phyloP scores from a whole-genome alignment of 2,113 vertebrate genomes.

The Cochlearius cochlearius region DNA sequence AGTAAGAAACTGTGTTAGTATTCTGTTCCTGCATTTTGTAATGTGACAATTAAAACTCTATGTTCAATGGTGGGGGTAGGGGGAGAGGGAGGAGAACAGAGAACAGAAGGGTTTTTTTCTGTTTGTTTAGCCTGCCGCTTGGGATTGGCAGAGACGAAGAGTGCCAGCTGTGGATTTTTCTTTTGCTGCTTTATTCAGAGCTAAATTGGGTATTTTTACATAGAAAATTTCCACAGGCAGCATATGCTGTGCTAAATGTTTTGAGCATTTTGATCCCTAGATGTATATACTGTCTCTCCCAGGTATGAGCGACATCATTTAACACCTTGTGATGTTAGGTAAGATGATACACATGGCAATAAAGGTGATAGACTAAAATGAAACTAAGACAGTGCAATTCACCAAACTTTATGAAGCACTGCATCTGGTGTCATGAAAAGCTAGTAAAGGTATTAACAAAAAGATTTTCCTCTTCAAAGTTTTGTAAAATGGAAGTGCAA shows the following conservation, averaged over 20 bases:
- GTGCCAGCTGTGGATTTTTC: slow-evolving; percentile 20
- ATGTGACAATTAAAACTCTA: not conserved
- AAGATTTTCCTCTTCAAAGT: not conserved
- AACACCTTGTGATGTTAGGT: not conserved
- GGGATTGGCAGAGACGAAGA: not conserved
- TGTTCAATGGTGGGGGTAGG: not conserved
- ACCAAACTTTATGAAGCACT: not conserved
- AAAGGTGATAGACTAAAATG: slow-evolving; percentile 6
- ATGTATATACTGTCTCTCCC: not conserved
- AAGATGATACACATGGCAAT: not conserved
- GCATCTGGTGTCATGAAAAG: not conserved
- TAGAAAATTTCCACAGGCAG: not conserved
- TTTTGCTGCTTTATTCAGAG: slow-evolving; percentile 7
- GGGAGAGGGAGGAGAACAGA: not conserved
- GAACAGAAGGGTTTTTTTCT: not conserved
- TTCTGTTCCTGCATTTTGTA: not conserved
- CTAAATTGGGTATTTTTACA: slow-evolving; percentile 10
- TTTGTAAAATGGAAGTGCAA: not conserved
- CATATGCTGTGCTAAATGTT: slow-evolving; percentile 45
- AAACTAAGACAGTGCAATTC: not conserved
- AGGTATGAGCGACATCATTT: not conserved
- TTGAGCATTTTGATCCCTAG: slow-evolving; percentile 22
- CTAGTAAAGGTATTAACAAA: not conserved
- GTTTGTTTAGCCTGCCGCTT: not conserved
- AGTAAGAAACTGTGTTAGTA: not conserved